Evolutionary conservation across 2,113 vertebrate genomes (phyloP).

Genomic region (Candoia aspera): DNA sequence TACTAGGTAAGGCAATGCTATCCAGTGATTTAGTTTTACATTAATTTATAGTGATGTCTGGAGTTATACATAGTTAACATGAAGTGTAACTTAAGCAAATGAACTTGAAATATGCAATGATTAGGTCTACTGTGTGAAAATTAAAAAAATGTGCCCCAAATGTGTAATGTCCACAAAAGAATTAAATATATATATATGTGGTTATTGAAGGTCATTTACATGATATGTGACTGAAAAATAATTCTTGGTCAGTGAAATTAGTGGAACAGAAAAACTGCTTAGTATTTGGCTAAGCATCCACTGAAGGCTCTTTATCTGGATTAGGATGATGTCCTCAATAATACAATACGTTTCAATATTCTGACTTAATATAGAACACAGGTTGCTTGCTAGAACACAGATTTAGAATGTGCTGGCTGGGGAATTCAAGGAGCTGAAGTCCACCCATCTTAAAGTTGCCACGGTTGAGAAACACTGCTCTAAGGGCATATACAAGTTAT

Average conservation of each 20-base stretch:
- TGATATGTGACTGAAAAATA: background rate
- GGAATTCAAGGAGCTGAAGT: too few species aligned
- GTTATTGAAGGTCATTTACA: background rate
- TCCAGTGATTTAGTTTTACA: background rate
- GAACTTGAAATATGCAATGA: background rate
- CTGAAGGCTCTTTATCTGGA: background rate
- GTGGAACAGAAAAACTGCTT: background rate
- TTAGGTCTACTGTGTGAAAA: background rate
- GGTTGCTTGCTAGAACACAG: background rate
- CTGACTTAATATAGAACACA: background rate
- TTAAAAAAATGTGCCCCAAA: background rate
- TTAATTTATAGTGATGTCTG: background rate
- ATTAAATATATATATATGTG: too few species aligned
- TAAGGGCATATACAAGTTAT: background rate
- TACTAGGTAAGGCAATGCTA: background rate
- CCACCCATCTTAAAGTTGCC: too few species aligned
- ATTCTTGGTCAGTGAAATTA: background rate
- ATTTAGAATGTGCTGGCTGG: background rate
- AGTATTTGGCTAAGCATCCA: background rate
- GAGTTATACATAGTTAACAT: background rate
- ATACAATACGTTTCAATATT: background rate
- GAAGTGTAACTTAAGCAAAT: background rate
- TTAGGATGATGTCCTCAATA: background rate
- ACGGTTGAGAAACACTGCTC: too few species aligned
- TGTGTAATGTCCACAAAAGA: background rate